Percentiles rank a stretch among this genome's conserved stretches.
These are phyloP conservation scores for Sporophila hypoxantha DNA, from an alignment of 2,113 vertebrate species.

Conservation along the genomic window DNA sequence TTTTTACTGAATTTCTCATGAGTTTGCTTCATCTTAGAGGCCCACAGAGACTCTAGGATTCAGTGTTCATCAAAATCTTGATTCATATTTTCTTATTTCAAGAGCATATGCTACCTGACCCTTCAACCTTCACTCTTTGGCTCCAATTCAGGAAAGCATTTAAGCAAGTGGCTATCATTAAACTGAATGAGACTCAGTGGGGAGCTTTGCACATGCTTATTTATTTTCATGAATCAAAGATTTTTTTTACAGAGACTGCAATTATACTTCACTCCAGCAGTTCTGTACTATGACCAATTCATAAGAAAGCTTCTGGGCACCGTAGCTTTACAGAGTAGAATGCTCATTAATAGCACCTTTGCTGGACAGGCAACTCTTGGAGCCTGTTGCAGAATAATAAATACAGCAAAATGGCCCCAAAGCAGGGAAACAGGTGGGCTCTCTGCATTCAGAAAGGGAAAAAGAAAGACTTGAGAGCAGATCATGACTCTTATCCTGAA, in stretches of 20 bases:
- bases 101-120: constrained; percentile 21
- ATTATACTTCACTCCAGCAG: not conserved
- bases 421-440: not conserved
- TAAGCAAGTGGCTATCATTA: constrained; percentile 46
- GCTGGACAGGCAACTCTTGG: not conserved
- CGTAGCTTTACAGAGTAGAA: not conserved
- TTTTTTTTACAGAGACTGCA: constrained; percentile 1
- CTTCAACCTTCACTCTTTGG: constrained; percentile 19
- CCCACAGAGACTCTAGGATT: not conserved
- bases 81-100: constrained; percentile 33
- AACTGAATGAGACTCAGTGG: not conserved
- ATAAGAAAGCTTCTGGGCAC: not conserved
- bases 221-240: constrained; percentile 31
- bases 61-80: not conserved
- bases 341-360: not conserved
- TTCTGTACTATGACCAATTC: not conserved
- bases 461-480: not conserved
- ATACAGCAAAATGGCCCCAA: not conserved
- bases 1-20: not conserved
- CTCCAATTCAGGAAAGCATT: constrained; percentile 21
- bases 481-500: not conserved
- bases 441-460: not conserved
- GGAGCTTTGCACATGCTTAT: constrained; percentile 2
- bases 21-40: not conserved
- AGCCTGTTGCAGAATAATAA: not conserved